These are phyloP conservation scores for Mactromeris polynyma DNA, from an alignment of 2,888 invertebrate genomes.

Conservation along the genomic window DNA sequence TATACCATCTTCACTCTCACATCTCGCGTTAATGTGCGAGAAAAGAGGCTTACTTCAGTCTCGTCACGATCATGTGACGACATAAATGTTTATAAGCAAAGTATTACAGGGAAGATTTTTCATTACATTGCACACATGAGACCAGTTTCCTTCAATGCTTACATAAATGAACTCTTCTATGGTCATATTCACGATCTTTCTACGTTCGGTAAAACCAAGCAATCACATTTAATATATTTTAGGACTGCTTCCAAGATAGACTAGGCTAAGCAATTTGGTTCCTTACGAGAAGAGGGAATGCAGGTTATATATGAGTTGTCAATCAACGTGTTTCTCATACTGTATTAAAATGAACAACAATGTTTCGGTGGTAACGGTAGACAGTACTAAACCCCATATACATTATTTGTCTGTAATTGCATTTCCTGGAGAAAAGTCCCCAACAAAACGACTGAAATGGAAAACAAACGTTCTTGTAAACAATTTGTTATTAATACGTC, in stretches of 20 bases:
- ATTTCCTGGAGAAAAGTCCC: too few relatives aligned
- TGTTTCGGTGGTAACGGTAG: not conserved
- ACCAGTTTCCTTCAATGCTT: not conserved
- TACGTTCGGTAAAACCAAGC: not conserved
- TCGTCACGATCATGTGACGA: not conserved
- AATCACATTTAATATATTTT: not conserved
- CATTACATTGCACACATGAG: not conserved
- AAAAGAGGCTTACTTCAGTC: not conserved
- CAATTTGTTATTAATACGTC: not conserved
- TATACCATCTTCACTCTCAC: too few relatives aligned
- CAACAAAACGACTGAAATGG: too few relatives aligned
- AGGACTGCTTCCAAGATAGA: not conserved
- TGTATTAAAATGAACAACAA: not conserved
- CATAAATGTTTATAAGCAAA: not conserved
- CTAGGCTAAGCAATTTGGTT: not conserved
- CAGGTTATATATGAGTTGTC: not conserved
- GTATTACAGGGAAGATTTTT: not conserved
- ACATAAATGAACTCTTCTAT: not conserved
- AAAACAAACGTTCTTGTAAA: not conserved
- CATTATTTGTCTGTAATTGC: too few relatives aligned
- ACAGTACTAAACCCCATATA: not conserved
- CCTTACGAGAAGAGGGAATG: not conserved
- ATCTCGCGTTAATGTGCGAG: not conserved
- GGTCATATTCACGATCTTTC: not conserved
- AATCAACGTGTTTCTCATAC: not conserved